Percentiles rank a stretch among this genome's conserved stretches.
Conservation (phyloP, 2,797 vertebrate species). For the Dromococcyx pavoninus region DNA sequence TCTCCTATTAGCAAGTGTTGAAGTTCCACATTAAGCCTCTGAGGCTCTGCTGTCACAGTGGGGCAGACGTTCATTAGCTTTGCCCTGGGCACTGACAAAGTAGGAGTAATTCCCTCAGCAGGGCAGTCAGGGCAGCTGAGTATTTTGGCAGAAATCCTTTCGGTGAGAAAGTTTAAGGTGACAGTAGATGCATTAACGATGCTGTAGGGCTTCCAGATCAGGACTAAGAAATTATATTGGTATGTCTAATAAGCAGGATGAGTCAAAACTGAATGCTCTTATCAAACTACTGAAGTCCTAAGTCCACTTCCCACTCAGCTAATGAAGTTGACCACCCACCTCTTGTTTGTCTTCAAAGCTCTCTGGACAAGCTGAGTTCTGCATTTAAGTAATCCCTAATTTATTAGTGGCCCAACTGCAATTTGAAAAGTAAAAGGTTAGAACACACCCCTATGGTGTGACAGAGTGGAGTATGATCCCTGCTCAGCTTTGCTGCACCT, state of each 20-base stretch:
- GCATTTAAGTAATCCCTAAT: not conserved
- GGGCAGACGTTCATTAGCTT: not conserved
- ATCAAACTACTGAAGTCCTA: not conserved
- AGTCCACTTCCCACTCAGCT: not conserved
- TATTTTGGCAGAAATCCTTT: not conserved
- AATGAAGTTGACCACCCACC: not conserved
- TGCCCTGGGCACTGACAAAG: not conserved
- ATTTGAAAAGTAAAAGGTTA: not conserved
- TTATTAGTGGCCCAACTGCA: not conserved
- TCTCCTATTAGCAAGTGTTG: not conserved
- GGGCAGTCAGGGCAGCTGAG: not conserved
- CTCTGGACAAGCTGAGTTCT: rapidly evolving
- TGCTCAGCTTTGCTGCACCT: not conserved
- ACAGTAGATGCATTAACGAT: not conserved
- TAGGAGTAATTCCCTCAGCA: not conserved
- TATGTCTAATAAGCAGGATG: not conserved
- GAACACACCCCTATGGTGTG: not conserved
- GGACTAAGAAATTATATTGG: not conserved
- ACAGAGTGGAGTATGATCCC: not conserved
- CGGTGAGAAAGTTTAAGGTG: not conserved
- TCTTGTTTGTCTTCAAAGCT: not conserved
- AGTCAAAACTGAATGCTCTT: not conserved
- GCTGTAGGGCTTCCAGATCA: not conserved
- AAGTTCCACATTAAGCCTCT: not conserved
- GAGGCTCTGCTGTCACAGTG: not conserved